These are phyloP conservation scores for Galago senegalensis DNA, from an alignment of 2,797 vertebrate species.

Conservation along the genomic window DNA sequence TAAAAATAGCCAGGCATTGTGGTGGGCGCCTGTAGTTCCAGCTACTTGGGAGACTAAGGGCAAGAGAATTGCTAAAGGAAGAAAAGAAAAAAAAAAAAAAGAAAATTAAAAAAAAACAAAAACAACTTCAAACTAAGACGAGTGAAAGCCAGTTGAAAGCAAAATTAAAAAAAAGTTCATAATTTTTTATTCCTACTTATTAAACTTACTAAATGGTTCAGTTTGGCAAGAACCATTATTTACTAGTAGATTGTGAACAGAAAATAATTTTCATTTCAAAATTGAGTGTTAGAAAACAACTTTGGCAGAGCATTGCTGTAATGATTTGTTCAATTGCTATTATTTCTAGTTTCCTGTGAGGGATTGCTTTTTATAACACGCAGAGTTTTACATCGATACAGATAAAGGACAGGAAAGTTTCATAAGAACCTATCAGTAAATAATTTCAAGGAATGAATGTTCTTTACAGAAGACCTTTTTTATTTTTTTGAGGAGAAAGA, in stretches of 20 bases:
- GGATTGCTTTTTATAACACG: not conserved
- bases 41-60: too few relatives aligned
- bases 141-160: too few relatives aligned
- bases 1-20: too few relatives aligned
- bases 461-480: not conserved
- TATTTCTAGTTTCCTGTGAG: not conserved
- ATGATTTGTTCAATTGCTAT: not conserved
- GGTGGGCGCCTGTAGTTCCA: too few relatives aligned
- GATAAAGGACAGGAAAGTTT: not conserved
- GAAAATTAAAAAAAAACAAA: too few relatives aligned
- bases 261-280: conserved; percentile 47
- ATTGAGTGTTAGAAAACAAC: not conserved
- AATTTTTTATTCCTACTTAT: conserved; percentile 10
- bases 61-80: too few relatives aligned
- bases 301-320: not conserved
- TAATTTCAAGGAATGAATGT: not conserved
- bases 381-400: not conserved
- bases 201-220: not conserved
- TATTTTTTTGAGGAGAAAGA: too few relatives aligned
- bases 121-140: too few relatives aligned
- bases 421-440: not conserved
- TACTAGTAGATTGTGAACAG: conserved; percentile 33
- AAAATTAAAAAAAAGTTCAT: not conserved
- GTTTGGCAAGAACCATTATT: not conserved
- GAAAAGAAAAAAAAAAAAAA: too few relatives aligned